Evolutionary conservation across 92 coral and sea anemone genomes (phyloP).

Genomic region (Bergia puertoricense): DNA sequence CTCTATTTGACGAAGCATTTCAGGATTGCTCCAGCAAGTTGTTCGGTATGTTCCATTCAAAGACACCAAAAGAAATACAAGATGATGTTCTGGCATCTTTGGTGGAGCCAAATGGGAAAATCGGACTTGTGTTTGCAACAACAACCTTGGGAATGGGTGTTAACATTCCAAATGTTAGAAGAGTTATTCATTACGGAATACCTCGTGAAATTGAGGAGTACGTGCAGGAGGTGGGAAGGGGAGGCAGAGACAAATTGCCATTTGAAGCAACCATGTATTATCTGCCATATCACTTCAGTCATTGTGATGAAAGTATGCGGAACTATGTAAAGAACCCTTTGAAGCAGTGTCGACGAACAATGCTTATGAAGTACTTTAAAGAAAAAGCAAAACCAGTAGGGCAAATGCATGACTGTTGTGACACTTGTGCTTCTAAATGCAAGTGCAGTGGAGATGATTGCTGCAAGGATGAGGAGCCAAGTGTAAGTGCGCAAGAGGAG

Average conservation of each 20-base stretch:
- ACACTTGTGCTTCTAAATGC: neutral
- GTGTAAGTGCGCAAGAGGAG: neutral
- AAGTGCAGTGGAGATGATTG: slow-evolving; percentile 25
- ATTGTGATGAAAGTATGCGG: slow-evolving; percentile 16
- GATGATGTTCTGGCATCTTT: slow-evolving; percentile 38
- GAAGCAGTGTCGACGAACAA: neutral
- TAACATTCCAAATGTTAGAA: slow-evolving; percentile 5
- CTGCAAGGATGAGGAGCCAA: slow-evolving; percentile 5
- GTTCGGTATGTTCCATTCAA: slow-evolving; percentile 57
- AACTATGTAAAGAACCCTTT: slow-evolving; percentile 3
- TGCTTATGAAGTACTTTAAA: neutral
- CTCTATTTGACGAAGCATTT: slow-evolving; percentile 28
- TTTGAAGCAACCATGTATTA: slow-evolving; percentile 19
- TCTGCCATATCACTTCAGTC: neutral
- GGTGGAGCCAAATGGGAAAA: slow-evolving; percentile 24
- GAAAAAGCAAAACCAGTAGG: neutral
- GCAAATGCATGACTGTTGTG: slow-evolving; percentile 10
- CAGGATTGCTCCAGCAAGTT: neutral
- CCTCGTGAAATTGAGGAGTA: slow-evolving; percentile 12
- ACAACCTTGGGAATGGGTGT: slow-evolving; percentile 52
- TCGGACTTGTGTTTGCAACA: slow-evolving; percentile 57
- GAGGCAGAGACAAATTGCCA: slow-evolving; percentile 12
- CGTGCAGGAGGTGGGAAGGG: slow-evolving; percentile 23
- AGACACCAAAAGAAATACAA: slow-evolving; percentile 51
- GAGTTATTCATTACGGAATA: slow-evolving; percentile 29